Evolutionary conservation across 2,113 vertebrate species (phyloP).

Genomic region (Polypterus bichir): DNA sequence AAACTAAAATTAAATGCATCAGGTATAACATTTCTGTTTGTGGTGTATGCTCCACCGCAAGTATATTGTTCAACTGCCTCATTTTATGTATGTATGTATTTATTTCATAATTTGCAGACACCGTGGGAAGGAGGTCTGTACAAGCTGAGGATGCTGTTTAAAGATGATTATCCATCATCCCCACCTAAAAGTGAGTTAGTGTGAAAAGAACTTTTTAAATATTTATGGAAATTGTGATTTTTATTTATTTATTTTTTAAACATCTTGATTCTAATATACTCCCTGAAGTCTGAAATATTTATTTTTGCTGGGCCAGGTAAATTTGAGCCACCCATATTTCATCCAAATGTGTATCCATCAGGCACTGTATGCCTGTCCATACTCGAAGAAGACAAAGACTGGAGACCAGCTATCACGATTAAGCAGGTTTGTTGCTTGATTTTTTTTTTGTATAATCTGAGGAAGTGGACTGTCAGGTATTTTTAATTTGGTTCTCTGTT

Average conservation of each 20-base stretch:
- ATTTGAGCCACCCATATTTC: conserved; percentile 19
- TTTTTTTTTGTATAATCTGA: too few species aligned
- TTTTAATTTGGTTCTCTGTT: too few species aligned
- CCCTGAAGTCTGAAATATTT: too few species aligned
- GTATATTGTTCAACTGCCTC: neutral
- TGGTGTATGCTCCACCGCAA: neutral
- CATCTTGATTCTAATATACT: too few species aligned
- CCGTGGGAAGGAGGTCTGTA: conserved; percentile 67
- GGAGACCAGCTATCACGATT: conserved; percentile 19
- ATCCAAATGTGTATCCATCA: conserved; percentile 18
- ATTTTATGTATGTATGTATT: neutral
- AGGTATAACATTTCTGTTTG: neutral
- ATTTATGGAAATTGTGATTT: neutral
- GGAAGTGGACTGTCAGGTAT: too few species aligned
- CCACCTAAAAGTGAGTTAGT: conserved; percentile 57
- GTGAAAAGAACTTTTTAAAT: neutral
- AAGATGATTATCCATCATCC: conserved; percentile 67
- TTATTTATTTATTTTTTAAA: too few species aligned
- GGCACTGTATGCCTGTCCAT: conserved; percentile 19
- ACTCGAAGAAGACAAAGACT: conserved; percentile 19
- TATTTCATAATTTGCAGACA: conserved; percentile 35
- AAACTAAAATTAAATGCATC: too few species aligned
- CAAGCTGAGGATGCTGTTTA: conserved; percentile 68
- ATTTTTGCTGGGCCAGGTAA: conserved; percentile 5
- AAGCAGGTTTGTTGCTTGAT: conserved; percentile 9